Base-by-base conservation (phyloP, 1,140 invertebrate genomes). In the Belonocnema kinseyi region DNA sequence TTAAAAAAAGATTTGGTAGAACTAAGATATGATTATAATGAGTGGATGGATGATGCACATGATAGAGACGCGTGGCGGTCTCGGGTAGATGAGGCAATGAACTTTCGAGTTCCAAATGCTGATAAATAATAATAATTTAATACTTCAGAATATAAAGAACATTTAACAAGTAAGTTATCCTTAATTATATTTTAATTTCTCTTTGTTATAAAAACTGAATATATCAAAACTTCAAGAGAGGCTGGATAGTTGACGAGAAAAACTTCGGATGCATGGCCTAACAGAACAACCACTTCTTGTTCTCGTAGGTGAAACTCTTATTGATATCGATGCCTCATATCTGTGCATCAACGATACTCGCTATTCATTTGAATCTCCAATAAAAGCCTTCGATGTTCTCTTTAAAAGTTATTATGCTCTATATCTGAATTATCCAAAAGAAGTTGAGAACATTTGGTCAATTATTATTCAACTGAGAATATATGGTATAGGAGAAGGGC, bases 391-490 rank as follows among this genome's bases (percentile, higher is more conserved):
- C 8, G 19, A 61, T 26, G 26, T 26, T 26, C 14, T 26, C 5
- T 61, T 61, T 21, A 61, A 61, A 26, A 61, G 56, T 61, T 26
- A 26, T 26, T 61, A 61, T 13, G 56, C 56, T 26, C 33, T 61
- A 12, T 19, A 61, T 26, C 0, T 26, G 10, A 61, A 61, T 13
- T 61, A 61, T 13, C 56, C 56, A 8, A 61, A 61, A 3, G 56
- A 21, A 26, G 56, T 26, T 26, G n/a, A 21, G 56, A 61, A 61
- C 26, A 61, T 61, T 3, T 19, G 21, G n/a, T n/a, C n/a, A n/a
- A n/a, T 58, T 61, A 26, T 61, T 21, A 26, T 61, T 26, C 56
- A 61, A 11, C 21, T 26, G 21, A 26, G 56, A 61, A 61, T 61
- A 12, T 61, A 61, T 12, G 33, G 12, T 26, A 61, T 61, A 61